Evolutionary conservation across 1,140 invertebrate genomes (phyloP), one percentile per base, ranked within the genome.

Genomic region (Anastatus disparis): DNA sequence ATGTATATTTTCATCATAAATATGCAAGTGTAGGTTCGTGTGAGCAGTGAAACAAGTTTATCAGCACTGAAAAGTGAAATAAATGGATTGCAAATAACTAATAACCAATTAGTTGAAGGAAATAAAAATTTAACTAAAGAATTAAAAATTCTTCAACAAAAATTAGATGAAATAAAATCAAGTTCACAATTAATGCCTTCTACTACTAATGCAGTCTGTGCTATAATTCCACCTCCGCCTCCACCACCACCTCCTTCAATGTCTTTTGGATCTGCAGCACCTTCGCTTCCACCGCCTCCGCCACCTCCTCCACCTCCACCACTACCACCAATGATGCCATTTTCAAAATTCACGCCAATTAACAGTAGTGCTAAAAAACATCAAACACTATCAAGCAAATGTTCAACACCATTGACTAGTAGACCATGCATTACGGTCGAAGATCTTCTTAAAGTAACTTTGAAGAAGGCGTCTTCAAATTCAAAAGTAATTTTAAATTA

Each of bases 361-460:
- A 38, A 20, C 2, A 58, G 31, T 26, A 10, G 6, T 2, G 24
- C 17, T 17, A 56, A 10, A n/a, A 20, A 3, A 12, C 24, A 64
- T n/a, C 74, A 72, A 17, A 78, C 71, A 13, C 74, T 75, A 20
- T 48, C 68, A n/a, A 81, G 71, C 52, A 78, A 78, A 65, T 73
- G 58, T 15, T 79, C 71, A 2, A 80, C 75, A 8, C 72, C 80
- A 12, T 59, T 74, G 7, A 26, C 52, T 8, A 75, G 53, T 29
- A 76, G 82, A 69, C 81, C 80, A 2, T 24, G 71, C 12, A 85
- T 85, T 27, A 85, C 83, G 1, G 77, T 80, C 7, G 81, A 85
- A 27, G 83, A 84, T 76, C 71, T 85, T 24, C 22, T 81, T 22
- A 85, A 83, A 75, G 80, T 84, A 22, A 84, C 78, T 9, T 50